Percentiles rank a stretch among this genome's conserved stretches.
Evolutionary conservation across 2,888 invertebrate species (phyloP).

Genomic region (Agriotes lineatus): DNA sequence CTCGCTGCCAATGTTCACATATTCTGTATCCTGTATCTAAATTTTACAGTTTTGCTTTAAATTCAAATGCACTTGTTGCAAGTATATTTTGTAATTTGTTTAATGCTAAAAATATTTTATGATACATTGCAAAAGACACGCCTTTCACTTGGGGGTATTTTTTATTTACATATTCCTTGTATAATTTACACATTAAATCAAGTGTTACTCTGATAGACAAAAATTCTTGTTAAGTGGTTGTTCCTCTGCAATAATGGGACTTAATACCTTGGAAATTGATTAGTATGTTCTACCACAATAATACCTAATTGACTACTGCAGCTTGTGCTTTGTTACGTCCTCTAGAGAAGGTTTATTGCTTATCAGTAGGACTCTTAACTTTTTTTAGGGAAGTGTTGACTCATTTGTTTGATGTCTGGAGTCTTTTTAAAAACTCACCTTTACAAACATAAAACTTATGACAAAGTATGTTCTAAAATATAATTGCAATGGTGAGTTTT

Average conservation of each 20-base stretch:
- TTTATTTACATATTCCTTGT: neutral
- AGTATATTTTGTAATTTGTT: constrained; percentile 20
- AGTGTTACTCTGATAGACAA: neutral
- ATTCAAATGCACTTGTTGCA: constrained; percentile 18
- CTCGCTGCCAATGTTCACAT: constrained; percentile 1
- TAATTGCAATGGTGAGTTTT: too few relatives aligned
- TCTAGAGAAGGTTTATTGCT: too few relatives aligned
- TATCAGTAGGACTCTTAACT: too few relatives aligned
- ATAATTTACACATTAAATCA: neutral
- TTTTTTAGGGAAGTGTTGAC: too few relatives aligned
- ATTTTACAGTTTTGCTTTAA: too few relatives aligned
- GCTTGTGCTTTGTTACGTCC: too few relatives aligned
- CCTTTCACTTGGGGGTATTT: neutral
- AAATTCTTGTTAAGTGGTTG: neutral
- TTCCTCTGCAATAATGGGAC: constrained; percentile 19
- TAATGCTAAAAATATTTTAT: neutral
- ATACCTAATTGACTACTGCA: too few relatives aligned
- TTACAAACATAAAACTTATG: too few relatives aligned
- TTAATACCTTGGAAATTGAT: constrained; percentile 19
- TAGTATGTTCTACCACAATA: neutral
- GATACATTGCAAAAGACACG: neutral
- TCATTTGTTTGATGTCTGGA: too few relatives aligned
- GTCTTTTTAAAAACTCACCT: too few relatives aligned
- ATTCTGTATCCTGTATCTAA: too few relatives aligned
- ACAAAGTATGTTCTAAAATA: too few relatives aligned